Evolutionary conservation across 2,797 vertebrate genomes (phyloP).

Genomic region (Micropoecilia bifurca): DNA sequence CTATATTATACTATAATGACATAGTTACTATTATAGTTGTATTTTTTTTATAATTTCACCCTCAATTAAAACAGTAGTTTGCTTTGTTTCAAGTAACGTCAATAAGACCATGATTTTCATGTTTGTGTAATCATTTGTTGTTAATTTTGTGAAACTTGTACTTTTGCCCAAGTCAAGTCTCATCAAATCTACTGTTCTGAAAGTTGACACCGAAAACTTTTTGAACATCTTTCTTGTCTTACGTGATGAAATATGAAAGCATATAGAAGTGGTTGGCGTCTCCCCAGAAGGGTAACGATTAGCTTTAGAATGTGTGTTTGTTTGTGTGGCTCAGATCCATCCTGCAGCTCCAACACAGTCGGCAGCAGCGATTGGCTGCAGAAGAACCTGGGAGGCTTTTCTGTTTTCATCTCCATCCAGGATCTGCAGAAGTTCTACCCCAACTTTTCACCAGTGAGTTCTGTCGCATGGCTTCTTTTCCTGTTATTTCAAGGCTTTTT

Average conservation of each 20-base stretch:
- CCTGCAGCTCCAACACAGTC: conserved; percentile 55
- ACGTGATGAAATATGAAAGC: neutral
- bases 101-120: neutral
- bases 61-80: neutral
- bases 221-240: neutral
- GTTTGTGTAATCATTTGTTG: neutral
- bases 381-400: conserved; percentile 74
- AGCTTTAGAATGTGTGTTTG: neutral
- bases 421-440: conserved; percentile 64
- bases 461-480: neutral
- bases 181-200: neutral
- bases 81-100: neutral
- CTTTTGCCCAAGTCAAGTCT: neutral
- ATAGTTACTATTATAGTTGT: neutral
- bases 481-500: neutral
- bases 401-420: conserved; percentile 38
- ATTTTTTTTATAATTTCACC: neutral
- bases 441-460: conserved; percentile 65
- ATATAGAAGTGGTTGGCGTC: neutral
- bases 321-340: conserved; percentile 52
- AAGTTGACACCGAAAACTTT: neutral
- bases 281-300: neutral
- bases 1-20: no score
- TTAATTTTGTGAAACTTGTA: neutral
- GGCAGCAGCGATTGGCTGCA: conserved; percentile 73